These are phyloP conservation scores for Patagioenas fasciata DNA, from an alignment of 2,113 vertebrate species.

Conservation along the genomic window DNA sequence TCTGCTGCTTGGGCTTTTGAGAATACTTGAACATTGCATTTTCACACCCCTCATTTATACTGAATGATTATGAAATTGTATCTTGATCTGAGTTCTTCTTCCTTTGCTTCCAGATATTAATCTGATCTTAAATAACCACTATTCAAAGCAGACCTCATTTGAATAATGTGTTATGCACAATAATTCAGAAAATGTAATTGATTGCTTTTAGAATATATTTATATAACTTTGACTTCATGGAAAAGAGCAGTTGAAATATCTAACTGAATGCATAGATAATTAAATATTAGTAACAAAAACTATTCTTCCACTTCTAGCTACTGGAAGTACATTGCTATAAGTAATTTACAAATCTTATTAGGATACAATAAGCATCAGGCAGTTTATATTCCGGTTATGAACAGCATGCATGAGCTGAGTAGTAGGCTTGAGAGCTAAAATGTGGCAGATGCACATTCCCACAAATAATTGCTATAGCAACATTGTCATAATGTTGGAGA, in stretches of 20 bases:
- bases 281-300: not conserved
- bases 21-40: not conserved
- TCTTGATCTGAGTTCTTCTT: not conserved
- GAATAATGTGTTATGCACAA: not conserved
- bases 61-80: not conserved
- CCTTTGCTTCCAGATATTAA: slow-evolving; percentile 36
- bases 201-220: slow-evolving; percentile 16
- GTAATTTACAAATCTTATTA: slow-evolving; percentile 56
- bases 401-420: slow-evolving; percentile 30
- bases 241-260: not conserved
- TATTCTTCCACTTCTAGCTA: slow-evolving; percentile 27
- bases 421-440: slow-evolving; percentile 50
- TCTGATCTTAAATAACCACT: slow-evolving; percentile 29
- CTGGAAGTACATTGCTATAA: slow-evolving; percentile 16
- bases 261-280: not conserved
- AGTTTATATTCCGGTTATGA: slow-evolving; percentile 54
- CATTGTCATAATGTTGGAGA: slow-evolving; percentile 66
- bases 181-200: slow-evolving; percentile 7
- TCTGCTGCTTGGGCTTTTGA: slow-evolving; percentile 14
- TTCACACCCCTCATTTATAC: not conserved
- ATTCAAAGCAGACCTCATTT: not conserved
- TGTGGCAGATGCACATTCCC: slow-evolving; percentile 37
- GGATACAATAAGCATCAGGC: slow-evolving; percentile 22
- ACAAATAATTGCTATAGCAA: slow-evolving; percentile 76
- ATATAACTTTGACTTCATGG: not conserved